These are phyloP conservation scores for Sericinus montela DNA, from an alignment of 2,888 invertebrate species.

Conservation along the genomic window DNA sequence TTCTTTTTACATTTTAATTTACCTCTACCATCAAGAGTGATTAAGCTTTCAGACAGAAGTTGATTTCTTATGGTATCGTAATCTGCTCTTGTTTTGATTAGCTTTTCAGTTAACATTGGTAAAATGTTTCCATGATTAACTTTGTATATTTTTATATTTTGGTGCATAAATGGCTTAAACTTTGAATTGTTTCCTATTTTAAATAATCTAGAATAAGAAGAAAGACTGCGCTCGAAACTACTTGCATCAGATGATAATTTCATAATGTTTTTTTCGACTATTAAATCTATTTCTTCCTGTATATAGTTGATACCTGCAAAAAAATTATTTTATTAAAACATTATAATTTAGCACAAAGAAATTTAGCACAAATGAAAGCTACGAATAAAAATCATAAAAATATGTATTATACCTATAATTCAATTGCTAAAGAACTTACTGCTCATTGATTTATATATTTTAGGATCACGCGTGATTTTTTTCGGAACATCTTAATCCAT, in stretches of 20 bases:
- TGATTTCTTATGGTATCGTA: slow-evolving; percentile 49
- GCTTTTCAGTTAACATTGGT: slow-evolving; percentile 41
- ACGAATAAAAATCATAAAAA: too few species aligned
- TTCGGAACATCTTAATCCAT: too few species aligned
- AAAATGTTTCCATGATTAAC: slow-evolving; percentile 18
- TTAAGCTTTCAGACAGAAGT: slow-evolving; percentile 38
- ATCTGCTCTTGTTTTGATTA: slow-evolving; percentile 47
- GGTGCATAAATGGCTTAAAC: slow-evolving; percentile 1
- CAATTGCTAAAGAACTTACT: too few species aligned
- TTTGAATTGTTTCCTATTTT: slow-evolving; percentile 18
- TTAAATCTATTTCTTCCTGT: too few species aligned
- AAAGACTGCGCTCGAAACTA: neutral
- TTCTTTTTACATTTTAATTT: slow-evolving; percentile 24
- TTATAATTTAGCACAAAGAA: too few species aligned
- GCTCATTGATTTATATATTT: too few species aligned
- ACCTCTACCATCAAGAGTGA: slow-evolving; percentile 30
- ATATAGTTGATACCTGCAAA: too few species aligned
- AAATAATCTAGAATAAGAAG: slow-evolving; percentile 1
- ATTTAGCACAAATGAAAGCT: too few species aligned
- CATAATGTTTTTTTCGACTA: neutral
- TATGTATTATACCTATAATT: too few species aligned
- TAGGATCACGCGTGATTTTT: too few species aligned
- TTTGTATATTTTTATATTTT: slow-evolving; percentile 8
- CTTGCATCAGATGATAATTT: slow-evolving; percentile 5
- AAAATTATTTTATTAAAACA: too few species aligned